Evolutionary conservation across 2,888 invertebrate genomes (phyloP), one percentile per base, ranked within the genome.

Genomic region (Tinea semifulvella): DNA sequence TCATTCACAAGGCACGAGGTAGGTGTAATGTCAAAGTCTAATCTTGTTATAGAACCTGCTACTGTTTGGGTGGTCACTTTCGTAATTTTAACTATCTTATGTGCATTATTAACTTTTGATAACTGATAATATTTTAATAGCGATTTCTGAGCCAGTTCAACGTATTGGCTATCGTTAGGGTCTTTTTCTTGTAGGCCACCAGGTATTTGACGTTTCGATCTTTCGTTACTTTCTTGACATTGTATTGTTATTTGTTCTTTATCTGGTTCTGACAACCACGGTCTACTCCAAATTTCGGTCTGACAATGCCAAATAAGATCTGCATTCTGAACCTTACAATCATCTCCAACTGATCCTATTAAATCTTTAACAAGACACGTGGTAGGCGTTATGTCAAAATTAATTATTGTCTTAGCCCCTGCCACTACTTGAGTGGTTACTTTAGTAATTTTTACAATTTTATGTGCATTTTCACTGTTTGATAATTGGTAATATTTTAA

Each of bases 401-500:
- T 25, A 22, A 42, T 25, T 47, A 59, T 69, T 46, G 71, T 74
- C 22, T 80, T 48, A 6, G 53, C 51, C 13, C 86, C 87, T 5
- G 81, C 56, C 0, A 85, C 85, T 1, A 82, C 57, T 63, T 85
- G 84, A 16, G 52, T 55, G 0, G 68, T 63, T 1, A 81, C 82
- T 1, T 61, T 55, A n/a, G 57, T 47, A 6, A 79, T 50, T 42
- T 66, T 52, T 4, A 40, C 35, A 22, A 40, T 16, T 28, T 2
- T 60, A 57, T 28, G 61, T 53, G 4, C 68, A 53, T 48, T 58
- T 56, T 0, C 43, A 50, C 48, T 67, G 55, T 27, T 68, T 67
- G 35, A 13, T 39, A 38, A 7, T 39, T 18, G 16, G 28, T 43
- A 14, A 46, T 43, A 38, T 28, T 25, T 22, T 17, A 18, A 14